Evolutionary conservation across 2,888 invertebrate species (phyloP).

Genomic region (Pteria penguin): DNA sequence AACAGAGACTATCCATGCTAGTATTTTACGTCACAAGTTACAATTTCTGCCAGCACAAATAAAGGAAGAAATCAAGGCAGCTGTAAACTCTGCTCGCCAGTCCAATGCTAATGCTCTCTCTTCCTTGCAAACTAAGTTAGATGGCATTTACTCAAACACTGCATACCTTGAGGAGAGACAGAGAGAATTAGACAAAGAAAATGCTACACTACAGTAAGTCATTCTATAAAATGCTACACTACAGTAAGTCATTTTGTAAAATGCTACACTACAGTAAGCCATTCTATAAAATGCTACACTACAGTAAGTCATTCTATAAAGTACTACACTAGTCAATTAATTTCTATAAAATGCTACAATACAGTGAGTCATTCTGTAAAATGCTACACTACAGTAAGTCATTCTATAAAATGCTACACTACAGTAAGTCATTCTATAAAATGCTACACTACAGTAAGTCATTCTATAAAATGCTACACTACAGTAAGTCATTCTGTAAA

Average conservation of each 20-base stretch:
- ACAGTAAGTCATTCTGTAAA: no score
- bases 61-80: slow-evolving; percentile 76
- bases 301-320: no score
- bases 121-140: slow-evolving; percentile 69
- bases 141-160: slow-evolving; percentile 71
- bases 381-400: no score
- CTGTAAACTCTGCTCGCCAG: slow-evolving; percentile 75
- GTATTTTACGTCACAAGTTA: slow-evolving; percentile 76
- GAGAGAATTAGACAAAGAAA: slow-evolving; percentile 74
- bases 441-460: no score
- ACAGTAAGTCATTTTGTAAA: no score
- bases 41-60: slow-evolving; percentile 74
- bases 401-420: no score
- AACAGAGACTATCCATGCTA: slow-evolving; percentile 78
- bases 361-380: no score
- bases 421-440: no score
- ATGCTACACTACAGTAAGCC: background rate
- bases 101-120: slow-evolving; percentile 75
- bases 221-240: no score
- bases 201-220: slow-evolving; percentile 75
- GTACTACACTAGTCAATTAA: background rate
- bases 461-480: no score
- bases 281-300: no score
- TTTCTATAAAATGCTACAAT: no score
- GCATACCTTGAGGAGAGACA: slow-evolving; percentile 66